These are phyloP conservation scores for Leptatherina wallacei DNA, from an alignment of 2,797 vertebrate species.

Conservation along the genomic window DNA sequence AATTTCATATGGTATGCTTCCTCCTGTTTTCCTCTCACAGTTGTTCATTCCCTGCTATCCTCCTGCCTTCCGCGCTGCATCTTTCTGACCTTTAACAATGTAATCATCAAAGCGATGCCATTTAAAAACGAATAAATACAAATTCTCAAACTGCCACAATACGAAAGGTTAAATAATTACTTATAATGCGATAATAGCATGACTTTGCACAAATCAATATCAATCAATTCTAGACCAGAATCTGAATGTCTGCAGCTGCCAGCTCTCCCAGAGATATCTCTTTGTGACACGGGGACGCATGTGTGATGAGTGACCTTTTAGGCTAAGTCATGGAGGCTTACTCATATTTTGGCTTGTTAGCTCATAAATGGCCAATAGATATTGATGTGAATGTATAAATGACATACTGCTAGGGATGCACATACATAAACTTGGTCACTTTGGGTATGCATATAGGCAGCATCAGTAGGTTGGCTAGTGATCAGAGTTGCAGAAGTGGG, in stretches of 20 bases:
- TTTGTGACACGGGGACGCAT: conserved; percentile 22
- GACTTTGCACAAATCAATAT: conserved; percentile 33
- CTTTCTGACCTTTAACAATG: conserved; percentile 59
- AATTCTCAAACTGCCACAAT: conserved; percentile 32
- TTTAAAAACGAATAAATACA: conserved; percentile 56
- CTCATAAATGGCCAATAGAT: conserved; percentile 20
- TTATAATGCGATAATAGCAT: conserved; percentile 18
- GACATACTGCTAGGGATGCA: conserved; percentile 11
- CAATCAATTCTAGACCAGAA: conserved; percentile 30
- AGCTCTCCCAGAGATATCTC: conserved; percentile 24
- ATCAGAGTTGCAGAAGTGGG: conserved; percentile 26
- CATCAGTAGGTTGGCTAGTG: conserved; percentile 8
- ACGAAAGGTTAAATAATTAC: conserved; percentile 54
- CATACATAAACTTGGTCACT: conserved; percentile 14
- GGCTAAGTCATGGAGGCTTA: conserved; percentile 30
- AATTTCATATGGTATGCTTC: neutral
- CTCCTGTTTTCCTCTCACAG: neutral
- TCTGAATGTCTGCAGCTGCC: conserved; percentile 38
- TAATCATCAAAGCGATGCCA: conserved; percentile 58
- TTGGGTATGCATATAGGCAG: conserved; percentile 2
- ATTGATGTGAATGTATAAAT: conserved; percentile 34
- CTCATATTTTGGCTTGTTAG: conserved; percentile 30
- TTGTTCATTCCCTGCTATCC: conserved; percentile 13
- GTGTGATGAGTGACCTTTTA: conserved; percentile 48
- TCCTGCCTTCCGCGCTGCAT: conserved; percentile 33